A percentile compares a stretch with the other conserved stretches of the same genome.
These are phyloP conservation scores for Apogon hyalosoma DNA, from an alignment of 2,797 vertebrate genomes.

Conservation along the genomic window DNA sequence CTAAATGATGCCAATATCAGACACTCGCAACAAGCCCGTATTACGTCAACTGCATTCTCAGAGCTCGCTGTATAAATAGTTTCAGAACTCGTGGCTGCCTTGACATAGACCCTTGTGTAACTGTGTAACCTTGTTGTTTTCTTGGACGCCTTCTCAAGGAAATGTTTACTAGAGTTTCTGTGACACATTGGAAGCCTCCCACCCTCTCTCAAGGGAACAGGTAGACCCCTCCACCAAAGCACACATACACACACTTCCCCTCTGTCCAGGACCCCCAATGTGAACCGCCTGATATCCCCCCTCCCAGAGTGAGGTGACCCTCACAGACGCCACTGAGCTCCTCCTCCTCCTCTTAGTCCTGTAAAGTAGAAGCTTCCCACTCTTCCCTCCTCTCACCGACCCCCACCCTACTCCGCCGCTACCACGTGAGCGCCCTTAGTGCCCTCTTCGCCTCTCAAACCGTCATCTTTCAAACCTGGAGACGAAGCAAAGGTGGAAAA, in stretches of 20 bases:
- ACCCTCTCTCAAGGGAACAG: conserved; percentile 85
- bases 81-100: conserved; percentile 22
- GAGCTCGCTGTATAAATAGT: conserved; percentile 26
- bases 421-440: conserved; percentile 9
- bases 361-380: conserved; percentile 31
- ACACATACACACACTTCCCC: conserved; percentile 45
- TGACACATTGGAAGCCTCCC: conserved; percentile 81
- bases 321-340: conserved; percentile 44
- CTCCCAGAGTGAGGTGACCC: conserved; percentile 53
- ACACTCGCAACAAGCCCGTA: not conserved
- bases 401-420: not conserved
- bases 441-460: conserved; percentile 41
- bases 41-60: not conserved
- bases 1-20: not conserved
- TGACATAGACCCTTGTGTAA: conserved; percentile 61
- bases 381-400: conserved; percentile 16
- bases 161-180: conserved; percentile 82
- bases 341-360: conserved; percentile 34
- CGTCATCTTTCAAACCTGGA: conserved; percentile 25
- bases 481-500: conserved; percentile 17
- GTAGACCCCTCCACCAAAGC: conserved; percentile 62
- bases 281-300: conserved; percentile 63
- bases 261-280: conserved; percentile 46
- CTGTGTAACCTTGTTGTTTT: conserved; percentile 77
- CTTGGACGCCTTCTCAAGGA: conserved; percentile 75